These are phyloP conservation scores for Chironomus tepperi DNA, from an alignment of 1,140 invertebrate species.

Conservation along the genomic window DNA sequence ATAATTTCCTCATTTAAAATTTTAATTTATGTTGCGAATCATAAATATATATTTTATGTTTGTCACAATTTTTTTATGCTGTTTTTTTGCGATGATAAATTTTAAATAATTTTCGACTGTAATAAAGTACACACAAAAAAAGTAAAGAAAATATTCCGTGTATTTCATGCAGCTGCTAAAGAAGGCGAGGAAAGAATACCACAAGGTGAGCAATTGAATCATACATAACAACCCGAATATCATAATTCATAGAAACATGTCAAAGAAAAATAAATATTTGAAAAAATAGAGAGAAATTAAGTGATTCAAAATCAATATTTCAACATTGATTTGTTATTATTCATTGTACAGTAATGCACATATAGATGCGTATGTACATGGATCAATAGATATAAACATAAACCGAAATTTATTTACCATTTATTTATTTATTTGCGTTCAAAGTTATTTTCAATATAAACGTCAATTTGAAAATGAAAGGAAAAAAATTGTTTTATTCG, in stretches of 20 bases:
- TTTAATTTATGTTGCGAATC: too few relatives aligned
- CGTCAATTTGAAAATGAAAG: too few relatives aligned
- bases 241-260: not conserved
- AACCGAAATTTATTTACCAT: not conserved
- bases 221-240: not conserved
- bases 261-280: not conserved
- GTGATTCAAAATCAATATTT: constrained; percentile 12
- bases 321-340: not conserved
- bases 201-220: constrained; percentile 47
- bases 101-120: not conserved
- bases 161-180: constrained; percentile 45
- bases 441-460: not conserved
- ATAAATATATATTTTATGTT: not conserved
- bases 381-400: constrained; percentile 23
- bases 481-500: too few relatives aligned
- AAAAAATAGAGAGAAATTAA: not conserved
- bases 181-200: constrained; percentile 55
- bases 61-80: too few relatives aligned
- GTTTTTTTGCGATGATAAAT: not conserved
- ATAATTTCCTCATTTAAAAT: not conserved
- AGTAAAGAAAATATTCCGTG: constrained; percentile 19
- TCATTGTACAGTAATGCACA: not conserved
- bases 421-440: constrained; percentile 13
- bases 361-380: not conserved
- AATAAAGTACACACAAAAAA: not conserved